Percentiles rank a stretch among this genome's conserved stretches.
These are phyloP conservation scores for Sitta europaea DNA, from an alignment of 2,113 vertebrate genomes.

Conservation along the genomic window DNA sequence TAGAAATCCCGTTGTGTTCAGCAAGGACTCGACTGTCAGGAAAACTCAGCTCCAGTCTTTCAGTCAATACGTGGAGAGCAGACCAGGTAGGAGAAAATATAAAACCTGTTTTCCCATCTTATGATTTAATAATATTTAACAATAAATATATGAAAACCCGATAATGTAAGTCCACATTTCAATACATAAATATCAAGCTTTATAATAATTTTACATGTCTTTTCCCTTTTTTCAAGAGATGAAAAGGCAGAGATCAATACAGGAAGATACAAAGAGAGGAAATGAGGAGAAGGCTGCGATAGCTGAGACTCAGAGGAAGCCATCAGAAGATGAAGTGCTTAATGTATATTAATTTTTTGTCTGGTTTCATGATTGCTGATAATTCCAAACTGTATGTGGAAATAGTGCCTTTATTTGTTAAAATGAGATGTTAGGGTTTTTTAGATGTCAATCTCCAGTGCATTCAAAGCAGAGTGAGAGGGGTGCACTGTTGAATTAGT, in stretches of 20 bases:
- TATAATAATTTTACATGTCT: conserved; percentile 82
- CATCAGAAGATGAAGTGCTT: conserved; percentile 97
- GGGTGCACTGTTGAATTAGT: conserved; percentile 83
- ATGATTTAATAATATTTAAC: conserved; percentile 68
- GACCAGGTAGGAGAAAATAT: conserved; percentile 86
- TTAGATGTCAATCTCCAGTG: conserved; percentile 85
- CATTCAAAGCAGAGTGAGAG: conserved; percentile 84
- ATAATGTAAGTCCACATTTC: conserved; percentile 75
- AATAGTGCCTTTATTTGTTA: conserved; percentile 85
- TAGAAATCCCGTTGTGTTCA: conserved; percentile 91
- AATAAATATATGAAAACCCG: conserved; percentile 62
- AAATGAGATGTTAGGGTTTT: conserved; percentile 86
- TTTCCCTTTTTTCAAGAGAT: conserved; percentile 84
- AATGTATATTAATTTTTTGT: conserved; percentile 86
- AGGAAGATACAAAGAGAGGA: conserved; percentile 89
- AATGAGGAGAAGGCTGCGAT: conserved; percentile 84
- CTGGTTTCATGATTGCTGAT: conserved; percentile 87
- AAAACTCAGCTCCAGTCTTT: conserved; percentile 98
- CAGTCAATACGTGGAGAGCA: conserved; percentile 95
- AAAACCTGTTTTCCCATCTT: conserved; percentile 66
- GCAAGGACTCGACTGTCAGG: conserved; percentile 90
- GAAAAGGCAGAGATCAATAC: conserved; percentile 93
- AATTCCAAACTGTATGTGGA: conserved; percentile 83
- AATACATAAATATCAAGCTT: conserved; percentile 81
- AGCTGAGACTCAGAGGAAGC: conserved; percentile 85